Conservation (phyloP, 1,140 invertebrate species). For the Daktulosphaira vitifoliae region DNA sequence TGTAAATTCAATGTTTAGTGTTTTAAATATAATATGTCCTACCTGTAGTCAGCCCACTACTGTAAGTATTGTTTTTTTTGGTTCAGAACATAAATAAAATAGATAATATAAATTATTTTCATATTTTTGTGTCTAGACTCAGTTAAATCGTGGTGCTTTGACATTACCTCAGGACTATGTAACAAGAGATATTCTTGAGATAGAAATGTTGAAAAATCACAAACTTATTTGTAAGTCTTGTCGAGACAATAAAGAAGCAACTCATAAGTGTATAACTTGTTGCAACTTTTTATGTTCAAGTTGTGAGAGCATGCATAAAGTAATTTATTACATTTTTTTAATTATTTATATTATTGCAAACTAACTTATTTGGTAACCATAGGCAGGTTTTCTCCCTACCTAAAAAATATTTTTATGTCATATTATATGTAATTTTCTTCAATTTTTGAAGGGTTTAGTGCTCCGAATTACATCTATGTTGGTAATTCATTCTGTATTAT, state of each 20-base stretch:
- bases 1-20: slow-evolving; percentile 48
- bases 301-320: slow-evolving; percentile 85
- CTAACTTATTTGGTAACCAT: background rate
- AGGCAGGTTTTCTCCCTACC: background rate
- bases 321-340: slow-evolving; percentile 29
- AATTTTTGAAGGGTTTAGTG: background rate
- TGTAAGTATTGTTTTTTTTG: slow-evolving; percentile 44
- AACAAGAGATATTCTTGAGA: slow-evolving; percentile 73
- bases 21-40: slow-evolving; percentile 53
- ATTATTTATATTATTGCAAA: background rate
- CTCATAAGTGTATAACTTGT: slow-evolving; percentile 85
- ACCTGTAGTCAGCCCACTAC: slow-evolving; percentile 74
- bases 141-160: slow-evolving; percentile 59
- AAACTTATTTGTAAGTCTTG: slow-evolving; percentile 77
- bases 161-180: slow-evolving; percentile 74
- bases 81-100: slow-evolving; percentile 21
- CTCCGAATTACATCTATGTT: slow-evolving; percentile 8
- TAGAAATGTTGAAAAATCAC: slow-evolving; percentile 64
- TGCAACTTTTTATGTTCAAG: slow-evolving; percentile 86
- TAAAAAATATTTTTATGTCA: background rate
- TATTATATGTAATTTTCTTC: background rate
- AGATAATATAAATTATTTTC: slow-evolving; percentile 24
- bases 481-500: slow-evolving; percentile 20
- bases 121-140: slow-evolving; percentile 34
- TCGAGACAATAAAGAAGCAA: slow-evolving; percentile 79